phyloP scores from a whole-genome alignment of 2,797 vertebrate genomes.

The Coccyzus lansbergi region DNA sequence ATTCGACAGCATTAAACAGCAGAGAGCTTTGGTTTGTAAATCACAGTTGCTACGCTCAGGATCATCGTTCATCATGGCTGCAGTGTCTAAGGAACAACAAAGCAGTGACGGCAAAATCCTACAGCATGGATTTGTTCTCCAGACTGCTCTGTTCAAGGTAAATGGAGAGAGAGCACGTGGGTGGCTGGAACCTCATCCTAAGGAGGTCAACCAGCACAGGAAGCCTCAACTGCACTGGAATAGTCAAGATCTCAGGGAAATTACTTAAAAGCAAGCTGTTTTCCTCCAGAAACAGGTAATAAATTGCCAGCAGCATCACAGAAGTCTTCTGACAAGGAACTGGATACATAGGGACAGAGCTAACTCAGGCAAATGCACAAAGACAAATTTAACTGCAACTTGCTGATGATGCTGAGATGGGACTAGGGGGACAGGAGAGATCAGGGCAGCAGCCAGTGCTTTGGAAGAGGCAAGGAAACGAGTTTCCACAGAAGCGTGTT shows the following conservation, averaged over 20 bases:
- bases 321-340: not conserved
- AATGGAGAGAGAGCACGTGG: fast-evolving
- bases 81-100: not conserved
- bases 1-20: not conserved
- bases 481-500: slow-evolving; percentile 6
- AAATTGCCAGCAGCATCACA: not conserved
- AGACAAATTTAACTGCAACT: not conserved
- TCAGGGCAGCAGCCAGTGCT: not conserved
- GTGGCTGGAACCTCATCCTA: not conserved
- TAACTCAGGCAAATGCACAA: not conserved
- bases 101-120: fast-evolving
- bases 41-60: not conserved
- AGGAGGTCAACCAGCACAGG: not conserved
- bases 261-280: not conserved
- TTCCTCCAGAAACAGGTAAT: not conserved
- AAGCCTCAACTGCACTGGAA: not conserved
- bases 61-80: fast-evolving
- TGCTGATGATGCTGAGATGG: not conserved
- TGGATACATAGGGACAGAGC: not conserved
- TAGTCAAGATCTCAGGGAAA: not conserved
- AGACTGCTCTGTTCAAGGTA: not conserved
- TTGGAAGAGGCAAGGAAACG: not conserved
- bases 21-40: not conserved
- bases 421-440: not conserved
- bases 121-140: not conserved